Evolutionary conservation across 2,113 vertebrate species (phyloP), one percentile per base, ranked within the genome.

Genomic region (Cryptomyrus ogoouensis): DNA sequence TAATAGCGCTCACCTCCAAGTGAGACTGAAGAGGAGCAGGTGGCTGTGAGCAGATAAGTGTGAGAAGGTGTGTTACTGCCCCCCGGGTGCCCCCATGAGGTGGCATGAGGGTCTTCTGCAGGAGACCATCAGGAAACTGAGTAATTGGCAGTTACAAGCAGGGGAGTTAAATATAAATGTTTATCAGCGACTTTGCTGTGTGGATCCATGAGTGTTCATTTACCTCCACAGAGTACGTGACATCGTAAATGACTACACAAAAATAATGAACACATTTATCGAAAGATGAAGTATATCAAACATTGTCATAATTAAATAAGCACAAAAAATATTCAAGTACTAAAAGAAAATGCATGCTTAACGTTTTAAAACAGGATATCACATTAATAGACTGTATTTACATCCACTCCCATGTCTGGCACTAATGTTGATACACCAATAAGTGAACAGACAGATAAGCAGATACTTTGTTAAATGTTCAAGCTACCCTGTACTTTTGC

Each of bases 371-470:
- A 50, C 44, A 12, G 4, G 56, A 58, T 21, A 46, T 24, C 24
- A 47, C 3, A 47, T n/a, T 50, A n/a, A 85, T n/a, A 47, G 5
- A 13, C 46, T 47, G 44, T 27, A 47, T 85, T 47, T 50, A n/a
- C 31, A 6, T 39, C 31, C 74, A 24, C 53, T 62, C 50, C 10
- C 17, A 42, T 31, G 39, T 50, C 19, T 44, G 84, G 53, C 52
- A 66, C 19, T 35, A 77, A 85, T 35, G 58, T 50, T 35, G 21
- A 47, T 44, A 46, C 85, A 56, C 35, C 50, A 74, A 74, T 58
- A 87, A 7, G 53, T 90, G 88, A 89, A 58, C 88, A 42, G 47
- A 90, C 42, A 77, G 52, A 91, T 91, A 90, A 77, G 15, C 35
- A 80, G 35, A 42, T 2, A 42, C 2, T 80, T 80, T 19, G 74